These are phyloP conservation scores for Catagonus wagneri DNA, from an alignment of 2,113 vertebrate genomes.

Conservation along the genomic window DNA sequence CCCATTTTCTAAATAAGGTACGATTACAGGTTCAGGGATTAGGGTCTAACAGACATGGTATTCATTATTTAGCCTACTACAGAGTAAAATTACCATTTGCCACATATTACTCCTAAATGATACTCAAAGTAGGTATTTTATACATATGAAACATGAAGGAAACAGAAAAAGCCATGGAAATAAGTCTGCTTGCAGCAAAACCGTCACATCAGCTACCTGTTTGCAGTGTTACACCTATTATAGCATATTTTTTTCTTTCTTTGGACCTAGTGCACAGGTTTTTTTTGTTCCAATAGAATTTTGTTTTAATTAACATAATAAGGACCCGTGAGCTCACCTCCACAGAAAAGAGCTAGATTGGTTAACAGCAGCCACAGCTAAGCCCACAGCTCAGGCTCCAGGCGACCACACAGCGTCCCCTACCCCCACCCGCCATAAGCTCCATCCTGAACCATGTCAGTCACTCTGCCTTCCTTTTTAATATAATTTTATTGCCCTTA, in stretches of 20 bases:
- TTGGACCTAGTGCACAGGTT: background rate
- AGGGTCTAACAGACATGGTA: background rate
- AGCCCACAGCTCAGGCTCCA: background rate
- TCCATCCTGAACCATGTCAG: background rate
- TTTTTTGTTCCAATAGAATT: background rate
- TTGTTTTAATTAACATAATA: constrained; percentile 19
- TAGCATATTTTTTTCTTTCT: background rate
- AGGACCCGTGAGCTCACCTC: background rate
- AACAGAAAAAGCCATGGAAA: background rate
- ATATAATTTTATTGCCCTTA: background rate
- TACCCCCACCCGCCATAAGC: background rate
- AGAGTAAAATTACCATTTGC: background rate
- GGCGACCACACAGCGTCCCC: background rate
- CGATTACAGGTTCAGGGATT: background rate
- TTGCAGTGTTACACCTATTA: background rate
- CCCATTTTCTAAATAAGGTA: constrained; percentile 3
- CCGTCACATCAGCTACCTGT: background rate
- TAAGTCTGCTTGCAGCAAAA: background rate
- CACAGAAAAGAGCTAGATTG: background rate
- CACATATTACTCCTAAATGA: background rate
- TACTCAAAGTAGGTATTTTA: background rate
- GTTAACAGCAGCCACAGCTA: background rate
- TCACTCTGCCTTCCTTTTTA: background rate
- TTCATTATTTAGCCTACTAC: background rate
- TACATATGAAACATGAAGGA: background rate